Evolutionary conservation across 1,140 invertebrate species (phyloP).

Genomic region (Ylistrum balloti): DNA sequence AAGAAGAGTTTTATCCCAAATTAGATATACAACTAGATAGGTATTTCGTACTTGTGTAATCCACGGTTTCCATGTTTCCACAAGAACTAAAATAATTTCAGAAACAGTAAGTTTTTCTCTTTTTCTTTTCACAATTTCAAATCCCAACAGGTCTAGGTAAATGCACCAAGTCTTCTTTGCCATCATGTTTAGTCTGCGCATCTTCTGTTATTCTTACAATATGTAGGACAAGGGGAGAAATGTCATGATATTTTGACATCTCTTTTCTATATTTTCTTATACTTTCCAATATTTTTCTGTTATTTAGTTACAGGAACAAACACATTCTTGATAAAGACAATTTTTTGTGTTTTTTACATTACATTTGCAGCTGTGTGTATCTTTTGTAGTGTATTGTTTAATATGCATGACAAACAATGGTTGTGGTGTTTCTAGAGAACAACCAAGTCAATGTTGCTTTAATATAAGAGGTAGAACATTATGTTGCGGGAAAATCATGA

Average conservation of each 20-base stretch:
- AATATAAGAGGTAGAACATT: neutral
- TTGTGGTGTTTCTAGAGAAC: neutral
- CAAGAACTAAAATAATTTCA: too few relatives aligned
- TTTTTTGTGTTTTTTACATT: neutral
- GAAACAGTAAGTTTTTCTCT: too few relatives aligned
- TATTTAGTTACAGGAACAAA: neutral
- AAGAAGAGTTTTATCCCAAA: too few relatives aligned
- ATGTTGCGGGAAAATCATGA: neutral
- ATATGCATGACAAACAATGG: conserved; percentile 9
- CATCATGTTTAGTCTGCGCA: too few relatives aligned
- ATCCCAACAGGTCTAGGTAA: too few relatives aligned
- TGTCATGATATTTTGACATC: neutral
- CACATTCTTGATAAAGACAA: neutral
- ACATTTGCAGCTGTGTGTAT: neutral
- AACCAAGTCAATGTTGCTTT: neutral
- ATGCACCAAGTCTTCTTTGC: too few relatives aligned
- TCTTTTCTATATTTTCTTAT: neutral
- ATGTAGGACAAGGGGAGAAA: too few relatives aligned
- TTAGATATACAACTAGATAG: too few relatives aligned
- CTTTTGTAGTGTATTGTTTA: neutral
- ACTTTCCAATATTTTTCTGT: neutral
- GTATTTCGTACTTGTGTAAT: too few relatives aligned
- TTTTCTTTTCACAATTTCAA: too few relatives aligned
- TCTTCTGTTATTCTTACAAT: too few relatives aligned
- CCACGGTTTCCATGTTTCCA: too few relatives aligned